Evolutionary conservation across 2,888 invertebrate species (phyloP).

Genomic region (Charanyca ferruginea): DNA sequence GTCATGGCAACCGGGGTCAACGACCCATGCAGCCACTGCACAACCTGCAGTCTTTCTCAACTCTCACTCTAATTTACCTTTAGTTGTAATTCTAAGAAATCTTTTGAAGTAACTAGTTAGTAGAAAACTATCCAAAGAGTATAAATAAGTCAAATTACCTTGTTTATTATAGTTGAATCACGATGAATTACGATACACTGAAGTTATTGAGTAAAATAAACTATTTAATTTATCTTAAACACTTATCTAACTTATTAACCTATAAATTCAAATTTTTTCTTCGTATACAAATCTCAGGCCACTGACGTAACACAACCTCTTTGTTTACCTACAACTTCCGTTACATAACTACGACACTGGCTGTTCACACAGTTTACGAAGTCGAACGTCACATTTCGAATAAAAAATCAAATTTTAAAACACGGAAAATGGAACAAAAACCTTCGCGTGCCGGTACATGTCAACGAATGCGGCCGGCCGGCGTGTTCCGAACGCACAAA

Average conservation of each 20-base stretch:
- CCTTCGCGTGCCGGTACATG: conserved; percentile 89
- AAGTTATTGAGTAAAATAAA: conserved; percentile 28
- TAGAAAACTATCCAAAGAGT: neutral
- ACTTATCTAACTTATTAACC: conserved; percentile 39
- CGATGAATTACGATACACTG: conserved; percentile 28
- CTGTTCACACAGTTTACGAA: conserved; percentile 60
- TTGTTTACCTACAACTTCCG: conserved; percentile 59
- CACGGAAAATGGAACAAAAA: conserved; percentile 84
- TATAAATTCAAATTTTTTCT: conserved; percentile 47
- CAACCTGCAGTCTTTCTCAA: conserved; percentile 68
- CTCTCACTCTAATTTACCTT: conserved; percentile 22
- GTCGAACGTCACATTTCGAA: conserved; percentile 79
- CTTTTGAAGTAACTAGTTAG: neutral
- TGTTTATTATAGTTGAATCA: conserved; percentile 16
- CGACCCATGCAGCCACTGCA: conserved; percentile 80
- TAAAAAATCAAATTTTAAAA: conserved; percentile 74
- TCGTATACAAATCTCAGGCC: conserved; percentile 73
- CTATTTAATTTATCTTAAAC: conserved; percentile 25
- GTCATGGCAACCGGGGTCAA: conserved; percentile 85
- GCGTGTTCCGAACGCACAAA: conserved; percentile 79
- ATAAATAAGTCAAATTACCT: conserved; percentile 40
- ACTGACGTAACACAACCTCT: conserved; percentile 65
- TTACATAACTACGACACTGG: conserved; percentile 61
- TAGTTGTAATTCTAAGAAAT: neutral
- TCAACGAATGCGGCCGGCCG: conserved; percentile 86